Evolutionary conservation across 2,797 vertebrate species (phyloP), one percentile per base, ranked within the genome.

Genomic region (Hydrocynus forskahlii): DNA sequence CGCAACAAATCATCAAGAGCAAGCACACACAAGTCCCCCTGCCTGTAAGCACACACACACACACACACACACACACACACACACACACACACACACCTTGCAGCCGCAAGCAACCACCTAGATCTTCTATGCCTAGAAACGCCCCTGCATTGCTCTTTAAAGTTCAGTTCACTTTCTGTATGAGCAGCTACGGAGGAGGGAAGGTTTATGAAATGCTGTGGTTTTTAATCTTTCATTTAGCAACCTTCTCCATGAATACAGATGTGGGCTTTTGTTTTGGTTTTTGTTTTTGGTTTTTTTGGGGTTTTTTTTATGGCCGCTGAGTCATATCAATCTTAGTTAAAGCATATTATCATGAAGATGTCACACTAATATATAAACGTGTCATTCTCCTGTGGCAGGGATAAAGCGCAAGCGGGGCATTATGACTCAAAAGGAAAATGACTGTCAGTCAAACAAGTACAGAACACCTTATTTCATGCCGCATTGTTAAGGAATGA

Each of bases 191-290:
- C 40, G 40, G 68, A 57, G 40, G 35, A 55, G 25, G 14, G 43
- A 66, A 75, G 57, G 76, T 81, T 81, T 83, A 63, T 66, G 23
- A 82, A 86, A 79, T 38, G 40, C 16, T 25, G 50, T 38, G 67
- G 57, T 75, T 21, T 76, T 83, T 72, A 77, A 80, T 72, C 45
- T 62, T 80, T 82, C 52, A 75, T 84, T 82, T 84, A 79, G 54
- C 74, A 70, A 43, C 66, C 75, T 23, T 69, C 71, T 48, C 35
- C 38, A 19, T 78, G 64, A 45, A 78, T 67, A 74, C 60, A 81
- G 66, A 81, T 63, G 29, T 40, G 35, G 52, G 68, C 35, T 66
- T 76, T 79, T 66, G n/a, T 79, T 78, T 17, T 74, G n/a, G n/a
- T n/a, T n/a, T n/a, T n/a, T n/a, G n/a, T n/a, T n/a, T n/a, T n/a